Conservation (phyloP, 2,888 invertebrate genomes). For the Rhimphoctona megacephalus region DNA sequence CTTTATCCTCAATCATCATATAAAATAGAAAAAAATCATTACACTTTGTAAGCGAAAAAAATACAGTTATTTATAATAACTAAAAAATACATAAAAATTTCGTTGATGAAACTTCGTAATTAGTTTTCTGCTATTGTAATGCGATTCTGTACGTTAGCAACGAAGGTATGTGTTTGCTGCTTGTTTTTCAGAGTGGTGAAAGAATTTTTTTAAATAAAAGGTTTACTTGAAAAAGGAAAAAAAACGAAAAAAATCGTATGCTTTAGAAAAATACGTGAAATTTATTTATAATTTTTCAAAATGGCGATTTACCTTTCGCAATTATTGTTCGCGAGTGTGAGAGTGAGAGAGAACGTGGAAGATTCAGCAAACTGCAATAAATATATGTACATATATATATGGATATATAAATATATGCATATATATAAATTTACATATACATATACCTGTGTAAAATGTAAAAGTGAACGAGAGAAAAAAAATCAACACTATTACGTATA, state of each 20-base stretch:
- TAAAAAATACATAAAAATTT: constrained; percentile 34
- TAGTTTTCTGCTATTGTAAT: constrained; percentile 52
- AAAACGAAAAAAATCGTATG: constrained; percentile 23
- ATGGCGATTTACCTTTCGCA: constrained; percentile 44
- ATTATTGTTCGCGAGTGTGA: constrained; percentile 69
- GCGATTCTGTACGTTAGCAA: constrained; percentile 49
- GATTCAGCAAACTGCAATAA: constrained; percentile 65
- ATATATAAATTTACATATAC: background rate
- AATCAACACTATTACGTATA: constrained; percentile 19
- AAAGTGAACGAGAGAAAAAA: constrained; percentile 68
- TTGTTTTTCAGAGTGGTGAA: constrained; percentile 33
- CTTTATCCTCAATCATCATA: constrained; percentile 6
- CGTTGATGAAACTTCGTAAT: constrained; percentile 36
- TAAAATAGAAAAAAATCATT: constrained; percentile 1
- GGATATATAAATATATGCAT: constrained; percentile 52
- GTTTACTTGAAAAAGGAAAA: constrained; percentile 14
- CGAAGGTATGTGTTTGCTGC: constrained; percentile 25
- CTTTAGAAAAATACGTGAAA: constrained; percentile 44
- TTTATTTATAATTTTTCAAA: constrained; percentile 39
- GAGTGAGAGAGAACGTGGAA: constrained; percentile 73
- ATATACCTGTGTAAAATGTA: constrained; percentile 70
- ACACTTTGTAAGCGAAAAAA: constrained; percentile 26
- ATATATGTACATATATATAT: constrained; percentile 49
- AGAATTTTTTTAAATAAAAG: constrained; percentile 34
- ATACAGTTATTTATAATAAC: background rate